phyloP scores from a whole-genome alignment of 2,888 invertebrate genomes.

The Pantelozetes paolii region DNA sequence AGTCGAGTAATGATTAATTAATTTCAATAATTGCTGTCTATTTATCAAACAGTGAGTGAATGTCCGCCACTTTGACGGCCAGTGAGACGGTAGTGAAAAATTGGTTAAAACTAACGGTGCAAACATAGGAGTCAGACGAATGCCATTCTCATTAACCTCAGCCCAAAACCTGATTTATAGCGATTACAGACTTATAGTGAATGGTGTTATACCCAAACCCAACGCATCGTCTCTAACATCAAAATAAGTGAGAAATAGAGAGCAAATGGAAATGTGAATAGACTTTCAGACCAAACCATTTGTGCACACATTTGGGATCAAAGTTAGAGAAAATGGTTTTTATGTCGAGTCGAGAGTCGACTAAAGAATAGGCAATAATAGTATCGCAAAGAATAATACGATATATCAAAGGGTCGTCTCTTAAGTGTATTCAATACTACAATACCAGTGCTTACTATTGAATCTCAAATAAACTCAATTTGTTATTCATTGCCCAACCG shows the following conservation, averaged over 20 bases:
- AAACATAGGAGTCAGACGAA: neutral
- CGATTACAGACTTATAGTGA: neutral
- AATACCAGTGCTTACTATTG: too few species aligned
- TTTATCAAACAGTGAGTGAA: neutral
- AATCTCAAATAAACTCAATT: too few species aligned
- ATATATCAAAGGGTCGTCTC: too few species aligned
- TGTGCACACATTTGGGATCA: too few species aligned
- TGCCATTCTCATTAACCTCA: constrained; percentile 27
- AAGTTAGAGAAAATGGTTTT: too few species aligned
- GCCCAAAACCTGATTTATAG: constrained; percentile 10
- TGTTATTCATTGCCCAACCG: too few species aligned
- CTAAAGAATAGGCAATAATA: too few species aligned
- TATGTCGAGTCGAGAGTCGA: too few species aligned
- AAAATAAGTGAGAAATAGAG: neutral
- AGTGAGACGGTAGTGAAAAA: neutral
- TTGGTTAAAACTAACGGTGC: neutral
- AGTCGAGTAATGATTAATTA: neutral
- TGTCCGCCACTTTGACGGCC: neutral
- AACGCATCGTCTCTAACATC: neutral
- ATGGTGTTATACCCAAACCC: neutral
- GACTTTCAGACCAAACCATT: neutral
- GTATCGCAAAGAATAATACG: too few species aligned
- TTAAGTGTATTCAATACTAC: too few species aligned
- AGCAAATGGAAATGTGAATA: neutral
- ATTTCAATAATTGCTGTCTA: neutral